phyloP scores from a whole-genome alignment of 1,140 invertebrate genomes.

The Euglossa dilemma region DNA sequence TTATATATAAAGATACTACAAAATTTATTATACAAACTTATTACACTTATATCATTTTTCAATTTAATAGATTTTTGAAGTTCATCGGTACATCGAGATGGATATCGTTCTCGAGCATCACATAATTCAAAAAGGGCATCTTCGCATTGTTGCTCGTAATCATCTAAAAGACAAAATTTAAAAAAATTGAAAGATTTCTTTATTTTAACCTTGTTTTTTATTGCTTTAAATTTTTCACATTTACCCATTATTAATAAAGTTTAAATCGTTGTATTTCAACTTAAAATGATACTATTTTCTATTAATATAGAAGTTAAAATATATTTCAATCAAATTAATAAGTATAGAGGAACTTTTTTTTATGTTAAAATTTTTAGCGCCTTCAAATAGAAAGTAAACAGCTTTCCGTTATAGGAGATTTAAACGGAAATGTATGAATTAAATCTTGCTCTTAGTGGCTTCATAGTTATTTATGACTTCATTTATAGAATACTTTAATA shows the following conservation, averaged over 20 bases:
- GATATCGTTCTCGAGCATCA: slow-evolving; percentile 71
- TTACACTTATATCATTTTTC: slow-evolving; percentile 67
- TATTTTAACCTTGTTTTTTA: not conserved
- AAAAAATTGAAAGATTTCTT: not conserved
- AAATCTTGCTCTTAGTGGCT: not conserved
- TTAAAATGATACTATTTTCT: not conserved
- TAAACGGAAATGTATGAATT: not conserved
- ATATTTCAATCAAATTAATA: not conserved
- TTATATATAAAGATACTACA: not conserved
- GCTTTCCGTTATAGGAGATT: not conserved
- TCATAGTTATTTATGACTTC: not conserved
- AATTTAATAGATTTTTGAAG: slow-evolving; percentile 65
- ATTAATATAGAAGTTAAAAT: not conserved
- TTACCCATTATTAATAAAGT: slow-evolving; percentile 34
- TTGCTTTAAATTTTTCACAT: not conserved
- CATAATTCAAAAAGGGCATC: slow-evolving; percentile 71
- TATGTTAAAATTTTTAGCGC: not conserved
- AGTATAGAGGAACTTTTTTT: not conserved
- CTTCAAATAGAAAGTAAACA: not conserved
- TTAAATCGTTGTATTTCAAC: not conserved
- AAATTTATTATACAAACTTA: not conserved
- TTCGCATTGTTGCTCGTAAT: slow-evolving; percentile 72
- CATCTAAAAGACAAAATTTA: slow-evolving; percentile 45
- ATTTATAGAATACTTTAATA: not conserved
- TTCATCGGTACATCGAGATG: slow-evolving; percentile 66